Evolutionary conservation across 35 echinoderm and acorn worm genomes (phyloP).

Genomic region (Lytechinus pictus): DNA sequence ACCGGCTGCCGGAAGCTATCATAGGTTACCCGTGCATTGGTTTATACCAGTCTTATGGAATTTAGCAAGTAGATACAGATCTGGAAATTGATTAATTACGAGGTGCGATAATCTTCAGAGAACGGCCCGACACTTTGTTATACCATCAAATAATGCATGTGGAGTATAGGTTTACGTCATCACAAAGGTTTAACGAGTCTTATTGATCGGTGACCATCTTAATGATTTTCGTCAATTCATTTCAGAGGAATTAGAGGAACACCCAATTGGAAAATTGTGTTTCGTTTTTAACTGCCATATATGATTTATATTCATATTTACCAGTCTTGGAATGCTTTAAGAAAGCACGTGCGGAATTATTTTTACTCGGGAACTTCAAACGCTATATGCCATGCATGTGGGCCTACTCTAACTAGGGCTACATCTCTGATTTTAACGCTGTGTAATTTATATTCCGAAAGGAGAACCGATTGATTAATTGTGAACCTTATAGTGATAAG

Average conservation of each 20-base stretch:
- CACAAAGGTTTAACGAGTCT: background rate
- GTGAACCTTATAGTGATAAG: too few relatives aligned
- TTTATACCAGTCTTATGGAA: background rate
- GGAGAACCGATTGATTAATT: background rate
- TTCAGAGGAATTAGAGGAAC: background rate
- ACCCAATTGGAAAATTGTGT: background rate
- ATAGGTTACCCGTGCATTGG: background rate
- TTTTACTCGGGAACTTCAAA: too few relatives aligned
- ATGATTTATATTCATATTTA: too few relatives aligned
- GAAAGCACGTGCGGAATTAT: too few relatives aligned
- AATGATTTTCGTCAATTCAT: background rate
- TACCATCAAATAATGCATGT: background rate
- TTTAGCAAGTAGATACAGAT: constrained; percentile 4
- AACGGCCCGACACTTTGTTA: background rate
- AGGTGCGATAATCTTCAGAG: background rate
- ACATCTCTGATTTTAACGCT: too few relatives aligned
- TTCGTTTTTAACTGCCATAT: background rate
- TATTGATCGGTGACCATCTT: background rate
- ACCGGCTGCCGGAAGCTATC: background rate
- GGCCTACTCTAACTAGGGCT: too few relatives aligned
- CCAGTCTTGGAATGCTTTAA: too few relatives aligned
- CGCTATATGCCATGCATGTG: too few relatives aligned
- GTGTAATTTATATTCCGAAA: background rate
- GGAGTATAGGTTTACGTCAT: background rate
- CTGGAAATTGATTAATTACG: background rate